These are phyloP conservation scores for Pyrrhia umbra DNA, from an alignment of 2,888 invertebrate species.

Conservation along the genomic window DNA sequence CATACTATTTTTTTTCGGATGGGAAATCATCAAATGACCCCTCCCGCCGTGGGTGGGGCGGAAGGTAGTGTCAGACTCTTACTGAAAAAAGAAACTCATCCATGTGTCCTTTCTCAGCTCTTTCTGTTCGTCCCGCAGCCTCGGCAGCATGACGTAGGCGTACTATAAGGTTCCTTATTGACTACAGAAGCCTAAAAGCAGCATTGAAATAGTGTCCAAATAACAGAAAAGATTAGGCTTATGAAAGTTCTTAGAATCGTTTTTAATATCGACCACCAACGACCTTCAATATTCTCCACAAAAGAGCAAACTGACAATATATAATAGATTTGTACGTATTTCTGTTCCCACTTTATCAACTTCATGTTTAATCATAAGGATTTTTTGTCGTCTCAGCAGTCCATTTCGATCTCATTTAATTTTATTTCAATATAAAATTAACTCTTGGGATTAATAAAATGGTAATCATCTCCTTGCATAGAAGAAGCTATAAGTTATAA, in stretches of 20 bases:
- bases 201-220: too few relatives aligned
- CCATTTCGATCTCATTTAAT: slow-evolving; percentile 65
- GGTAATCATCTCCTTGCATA: slow-evolving; percentile 70
- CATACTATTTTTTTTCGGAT: too few relatives aligned
- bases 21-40: too few relatives aligned
- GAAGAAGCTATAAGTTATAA: slow-evolving; percentile 60
- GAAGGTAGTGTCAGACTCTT: too few relatives aligned
- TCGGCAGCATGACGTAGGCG: too few relatives aligned
- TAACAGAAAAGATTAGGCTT: too few relatives aligned
- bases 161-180: too few relatives aligned
- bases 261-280: not conserved
- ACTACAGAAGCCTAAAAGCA: not conserved
- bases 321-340: slow-evolving; percentile 4
- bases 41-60: too few relatives aligned
- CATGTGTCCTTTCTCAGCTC: too few relatives aligned
- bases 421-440: slow-evolving; percentile 80
- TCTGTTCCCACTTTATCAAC: slow-evolving; percentile 11
- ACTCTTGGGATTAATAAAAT: slow-evolving; percentile 80
- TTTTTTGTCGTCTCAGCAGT: slow-evolving; percentile 37
- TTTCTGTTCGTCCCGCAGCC: too few relatives aligned
- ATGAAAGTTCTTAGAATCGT: not conserved
- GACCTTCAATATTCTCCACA: not conserved
- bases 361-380: slow-evolving; percentile 54
- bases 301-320: too few relatives aligned
- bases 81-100: too few relatives aligned